Conservation (phyloP, 1,140 invertebrate species). For the Camponotus vicinus region DNA sequence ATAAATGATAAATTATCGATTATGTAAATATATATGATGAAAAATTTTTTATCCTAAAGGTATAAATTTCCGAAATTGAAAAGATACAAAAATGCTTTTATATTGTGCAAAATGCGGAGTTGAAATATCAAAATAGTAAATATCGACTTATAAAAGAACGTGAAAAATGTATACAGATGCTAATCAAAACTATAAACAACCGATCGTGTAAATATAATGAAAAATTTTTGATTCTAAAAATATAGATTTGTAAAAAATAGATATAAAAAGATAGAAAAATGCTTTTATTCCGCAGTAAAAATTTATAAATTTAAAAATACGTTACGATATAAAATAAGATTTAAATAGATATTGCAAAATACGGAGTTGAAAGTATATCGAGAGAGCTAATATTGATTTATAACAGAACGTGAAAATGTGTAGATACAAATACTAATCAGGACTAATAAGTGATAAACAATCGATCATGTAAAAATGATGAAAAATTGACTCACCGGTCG, state of each 20-base stretch:
- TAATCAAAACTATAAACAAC: no score
- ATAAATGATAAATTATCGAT: not conserved
- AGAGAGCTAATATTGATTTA: not conserved
- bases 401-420: not conserved
- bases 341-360: not conserved
- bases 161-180: no score
- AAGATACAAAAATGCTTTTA: no score
- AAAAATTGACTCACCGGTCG: not conserved
- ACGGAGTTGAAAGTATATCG: not conserved
- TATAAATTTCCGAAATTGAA: no score
- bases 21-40: no score
- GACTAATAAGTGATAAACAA: not conserved
- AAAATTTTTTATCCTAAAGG: no score
- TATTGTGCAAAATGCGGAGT: no score
- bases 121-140: no score
- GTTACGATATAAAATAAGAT: not conserved
- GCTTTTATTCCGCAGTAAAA: not conserved
- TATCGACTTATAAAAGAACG: no score
- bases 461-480: not conserved
- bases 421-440: not conserved
- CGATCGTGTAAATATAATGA: no score
- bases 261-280: not conserved
- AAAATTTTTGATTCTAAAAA: not conserved
- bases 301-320: slow-evolving; percentile 14
- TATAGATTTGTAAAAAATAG: not conserved